Evolutionary conservation across 1,140 invertebrate genomes (phyloP).

Genomic region (Apis cerana): DNA sequence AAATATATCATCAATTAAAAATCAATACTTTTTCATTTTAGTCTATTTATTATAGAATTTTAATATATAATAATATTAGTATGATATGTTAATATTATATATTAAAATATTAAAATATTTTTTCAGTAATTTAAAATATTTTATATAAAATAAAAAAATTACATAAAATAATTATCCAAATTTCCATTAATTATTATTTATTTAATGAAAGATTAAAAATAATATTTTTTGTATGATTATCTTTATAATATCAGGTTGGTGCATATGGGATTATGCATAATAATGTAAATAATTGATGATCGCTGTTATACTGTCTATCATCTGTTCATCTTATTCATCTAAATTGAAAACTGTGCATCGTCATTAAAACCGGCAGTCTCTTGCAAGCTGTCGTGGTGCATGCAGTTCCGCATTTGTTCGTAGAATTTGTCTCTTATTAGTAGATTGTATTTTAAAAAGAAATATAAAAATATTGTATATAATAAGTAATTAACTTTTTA

Average conservation of each 20-base stretch:
- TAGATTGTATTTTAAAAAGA: not conserved
- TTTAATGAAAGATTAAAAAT: too few relatives aligned
- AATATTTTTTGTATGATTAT: too few relatives aligned
- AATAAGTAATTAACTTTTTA: not conserved
- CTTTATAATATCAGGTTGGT: not conserved
- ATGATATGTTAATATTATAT: too few relatives aligned
- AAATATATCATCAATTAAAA: not conserved
- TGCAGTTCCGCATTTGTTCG: conserved; percentile 42
- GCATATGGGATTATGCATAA: not conserved
- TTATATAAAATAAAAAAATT: not conserved
- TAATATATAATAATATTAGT: too few relatives aligned
- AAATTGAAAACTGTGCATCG: conserved; percentile 60
- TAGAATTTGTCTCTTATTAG: not conserved
- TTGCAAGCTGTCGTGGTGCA: conserved; percentile 58
- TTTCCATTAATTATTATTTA: too few relatives aligned
- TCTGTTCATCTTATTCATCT: conserved; percentile 60
- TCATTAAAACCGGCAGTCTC: conserved; percentile 58
- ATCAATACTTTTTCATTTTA: not conserved
- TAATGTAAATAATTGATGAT: not conserved
- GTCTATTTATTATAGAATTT: not conserved
- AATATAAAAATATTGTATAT: too few relatives aligned
- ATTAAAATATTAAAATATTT: too few relatives aligned
- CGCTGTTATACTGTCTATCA: conserved; percentile 21
- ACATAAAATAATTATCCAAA: too few relatives aligned
- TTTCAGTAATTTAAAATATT: too few relatives aligned